Evolutionary conservation across 2,888 invertebrate genomes (phyloP).

Genomic region (Netelia virgata): DNA sequence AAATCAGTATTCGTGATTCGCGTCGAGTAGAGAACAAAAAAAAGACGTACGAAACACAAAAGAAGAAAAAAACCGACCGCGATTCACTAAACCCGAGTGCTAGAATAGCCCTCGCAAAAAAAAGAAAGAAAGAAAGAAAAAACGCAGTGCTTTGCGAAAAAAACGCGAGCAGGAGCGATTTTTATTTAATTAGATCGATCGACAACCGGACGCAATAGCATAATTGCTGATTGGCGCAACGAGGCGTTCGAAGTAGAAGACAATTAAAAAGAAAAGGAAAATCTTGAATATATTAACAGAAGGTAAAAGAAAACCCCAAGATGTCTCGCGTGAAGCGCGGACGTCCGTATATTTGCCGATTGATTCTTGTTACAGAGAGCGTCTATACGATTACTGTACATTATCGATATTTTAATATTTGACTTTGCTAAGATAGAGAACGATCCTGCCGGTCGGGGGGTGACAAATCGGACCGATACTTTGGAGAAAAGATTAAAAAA

Average conservation of each 20-base stretch:
- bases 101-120: background rate
- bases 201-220: background rate
- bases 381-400: conserved; percentile 75
- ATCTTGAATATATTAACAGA: conserved; percentile 39
- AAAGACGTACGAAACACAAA: conserved; percentile 2
- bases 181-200: background rate
- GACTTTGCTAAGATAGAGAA: conserved; percentile 72
- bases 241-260: conserved; percentile 25
- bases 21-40: conserved; percentile 26
- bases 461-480: conserved; percentile 19
- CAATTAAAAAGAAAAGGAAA: conserved; percentile 3
- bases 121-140: background rate
- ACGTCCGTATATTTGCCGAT: conserved; percentile 75
- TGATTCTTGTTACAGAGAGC: conserved; percentile 70
- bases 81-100: conserved; percentile 33
- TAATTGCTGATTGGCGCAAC: background rate
- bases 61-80: conserved; percentile 13
- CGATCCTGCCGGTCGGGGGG: conserved; percentile 49
- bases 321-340: conserved; percentile 39
- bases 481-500: conserved; percentile 14
- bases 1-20: conserved; percentile 62
- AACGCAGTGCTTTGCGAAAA: background rate
- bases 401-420: conserved; percentile 79
- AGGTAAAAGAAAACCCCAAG: conserved; percentile 31
- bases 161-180: background rate